These are phyloP conservation scores for Diaphora mendica DNA, from an alignment of 2,888 invertebrate genomes.

Conservation along the genomic window DNA sequence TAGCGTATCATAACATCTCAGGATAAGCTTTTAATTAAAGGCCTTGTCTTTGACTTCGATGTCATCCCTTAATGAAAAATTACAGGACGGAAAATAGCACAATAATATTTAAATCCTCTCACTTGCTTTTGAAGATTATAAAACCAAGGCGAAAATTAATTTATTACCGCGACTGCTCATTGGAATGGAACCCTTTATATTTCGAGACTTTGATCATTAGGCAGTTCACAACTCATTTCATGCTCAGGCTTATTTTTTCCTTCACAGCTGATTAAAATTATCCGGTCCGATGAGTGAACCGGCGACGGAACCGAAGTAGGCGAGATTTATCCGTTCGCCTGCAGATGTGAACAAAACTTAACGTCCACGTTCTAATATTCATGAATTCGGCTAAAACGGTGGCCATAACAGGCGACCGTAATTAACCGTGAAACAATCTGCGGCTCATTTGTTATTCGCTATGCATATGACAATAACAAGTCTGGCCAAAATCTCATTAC, in stretches of 20 bases:
- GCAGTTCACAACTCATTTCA: conserved; percentile 75
- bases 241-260: conserved; percentile 68
- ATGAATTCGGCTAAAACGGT: conserved; percentile 61
- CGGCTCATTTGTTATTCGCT: conserved; percentile 77
- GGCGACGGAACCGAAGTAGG: conserved; percentile 62
- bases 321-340: conserved; percentile 38
- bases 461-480: conserved; percentile 82
- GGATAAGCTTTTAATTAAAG: not conserved
- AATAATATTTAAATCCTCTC: not conserved
- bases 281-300: conserved; percentile 65
- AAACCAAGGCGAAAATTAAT: conserved; percentile 25
- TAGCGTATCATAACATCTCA: not conserved
- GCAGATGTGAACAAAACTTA: conserved; percentile 52
- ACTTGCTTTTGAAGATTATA: conserved; percentile 20
- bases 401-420: conserved; percentile 65
- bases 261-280: conserved; percentile 76
- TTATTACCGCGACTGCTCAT: conserved; percentile 46
- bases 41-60: not conserved
- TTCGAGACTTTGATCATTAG: conserved; percentile 72
- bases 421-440: conserved; percentile 75
- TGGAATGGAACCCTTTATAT: conserved; percentile 56
- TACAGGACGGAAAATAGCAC: conserved; percentile 1
- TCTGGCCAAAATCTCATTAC: conserved; percentile 81
- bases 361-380: conserved; percentile 62
- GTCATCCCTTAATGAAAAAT: conserved; percentile 6